These are phyloP conservation scores for Plestiodon gilberti DNA, from an alignment of 2,113 vertebrate species.

Conservation along the genomic window DNA sequence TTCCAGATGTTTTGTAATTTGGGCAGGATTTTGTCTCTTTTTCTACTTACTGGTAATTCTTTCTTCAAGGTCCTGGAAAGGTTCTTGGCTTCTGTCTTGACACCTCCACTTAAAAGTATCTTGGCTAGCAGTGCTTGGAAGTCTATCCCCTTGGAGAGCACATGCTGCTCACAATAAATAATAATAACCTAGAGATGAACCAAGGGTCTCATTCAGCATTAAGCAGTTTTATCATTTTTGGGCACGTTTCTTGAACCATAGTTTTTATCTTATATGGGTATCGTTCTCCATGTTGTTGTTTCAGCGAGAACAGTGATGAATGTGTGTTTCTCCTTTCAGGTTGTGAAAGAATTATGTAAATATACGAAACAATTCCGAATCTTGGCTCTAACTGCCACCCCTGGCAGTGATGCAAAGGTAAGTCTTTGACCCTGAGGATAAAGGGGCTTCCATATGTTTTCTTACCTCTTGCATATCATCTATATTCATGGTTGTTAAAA, in stretches of 20 bases:
- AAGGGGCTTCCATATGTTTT: neutral
- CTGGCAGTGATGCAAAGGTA: constrained; percentile 92
- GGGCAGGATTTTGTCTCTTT: neutral
- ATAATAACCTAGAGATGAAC: neutral
- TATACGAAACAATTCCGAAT: constrained; percentile 88
- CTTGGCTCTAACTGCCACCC: constrained; percentile 94
- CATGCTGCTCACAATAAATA: neutral
- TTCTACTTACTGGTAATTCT: too few relatives aligned
- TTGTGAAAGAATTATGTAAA: constrained; percentile 87
- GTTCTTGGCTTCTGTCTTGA: neutral
- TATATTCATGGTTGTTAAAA: neutral
- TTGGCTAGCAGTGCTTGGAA: neutral
- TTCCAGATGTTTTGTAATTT: neutral
- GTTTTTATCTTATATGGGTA: too few relatives aligned
- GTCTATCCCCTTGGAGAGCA: neutral
- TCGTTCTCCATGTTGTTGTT: neutral
- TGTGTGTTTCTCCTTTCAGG: constrained; percentile 71
- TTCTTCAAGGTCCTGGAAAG: neutral
- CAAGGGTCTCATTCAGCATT: too few relatives aligned
- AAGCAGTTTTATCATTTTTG: neutral
- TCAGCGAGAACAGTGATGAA: neutral
- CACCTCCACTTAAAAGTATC: neutral
- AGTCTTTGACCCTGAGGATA: neutral
- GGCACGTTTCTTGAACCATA: neutral
- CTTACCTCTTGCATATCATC: neutral